Percentiles rank a stretch among this genome's conserved stretches.
Conservation (phyloP, 37 sponge, comb jelly and placozoan genomes). For the Eunapius fragilis region DNA sequence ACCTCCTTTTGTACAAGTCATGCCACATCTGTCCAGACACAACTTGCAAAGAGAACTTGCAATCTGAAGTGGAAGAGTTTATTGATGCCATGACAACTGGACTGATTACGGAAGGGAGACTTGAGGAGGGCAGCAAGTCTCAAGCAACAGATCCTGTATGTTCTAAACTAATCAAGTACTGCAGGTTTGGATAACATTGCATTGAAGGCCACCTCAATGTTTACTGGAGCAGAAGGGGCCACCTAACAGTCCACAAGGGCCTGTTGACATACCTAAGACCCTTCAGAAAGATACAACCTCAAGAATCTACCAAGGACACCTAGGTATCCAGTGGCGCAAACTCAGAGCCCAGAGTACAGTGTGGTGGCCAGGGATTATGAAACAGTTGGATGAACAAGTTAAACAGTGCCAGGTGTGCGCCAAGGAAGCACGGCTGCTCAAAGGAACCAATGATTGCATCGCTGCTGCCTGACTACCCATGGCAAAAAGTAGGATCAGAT, state of each 20-base stretch:
- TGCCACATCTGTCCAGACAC: conserved; percentile 19
- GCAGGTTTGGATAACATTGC: not conserved
- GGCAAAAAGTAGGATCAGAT: conserved; percentile 34
- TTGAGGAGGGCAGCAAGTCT: conserved; percentile 8
- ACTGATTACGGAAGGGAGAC: not conserved
- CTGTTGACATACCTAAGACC: not conserved
- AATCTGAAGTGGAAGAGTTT: not conserved
- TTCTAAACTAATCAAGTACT: not conserved
- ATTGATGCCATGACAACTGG: not conserved
- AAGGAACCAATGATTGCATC: conserved; percentile 1
- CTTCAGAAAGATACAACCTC: too few relatives aligned
- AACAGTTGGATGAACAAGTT: too few relatives aligned
- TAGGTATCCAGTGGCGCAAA: conserved; percentile 3
- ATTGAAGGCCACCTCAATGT: not conserved
- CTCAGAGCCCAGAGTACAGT: not conserved
- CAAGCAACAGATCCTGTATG: conserved; percentile 21
- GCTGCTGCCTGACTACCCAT: not conserved
- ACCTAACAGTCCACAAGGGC: not conserved
- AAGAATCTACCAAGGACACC: not conserved
- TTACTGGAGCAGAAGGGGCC: not conserved
- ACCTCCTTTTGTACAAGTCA: conserved; percentile 1
- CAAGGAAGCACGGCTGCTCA: too few relatives aligned
- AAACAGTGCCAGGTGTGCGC: too few relatives aligned
- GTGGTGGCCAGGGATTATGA: too few relatives aligned
- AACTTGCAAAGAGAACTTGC: too few relatives aligned